These are phyloP conservation scores for Leptinotarsa tumamoca DNA, from an alignment of 2,888 invertebrate genomes.

Conservation along the genomic window DNA sequence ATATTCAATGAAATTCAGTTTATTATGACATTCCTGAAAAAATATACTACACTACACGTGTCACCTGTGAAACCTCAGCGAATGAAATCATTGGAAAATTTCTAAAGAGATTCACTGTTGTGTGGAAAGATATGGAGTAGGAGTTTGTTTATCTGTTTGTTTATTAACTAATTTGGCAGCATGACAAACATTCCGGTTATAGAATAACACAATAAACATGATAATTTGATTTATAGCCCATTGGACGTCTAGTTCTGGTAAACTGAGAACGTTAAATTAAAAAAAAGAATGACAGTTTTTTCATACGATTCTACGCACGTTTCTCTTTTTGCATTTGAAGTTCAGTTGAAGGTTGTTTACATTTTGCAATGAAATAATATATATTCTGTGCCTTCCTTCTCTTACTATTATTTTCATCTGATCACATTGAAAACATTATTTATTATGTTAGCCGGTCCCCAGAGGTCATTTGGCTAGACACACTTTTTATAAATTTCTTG, in stretches of 20 bases:
- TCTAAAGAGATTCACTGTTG: neutral
- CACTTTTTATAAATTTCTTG: neutral
- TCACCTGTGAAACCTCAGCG: slow-evolving; percentile 8
- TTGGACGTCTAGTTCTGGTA: neutral
- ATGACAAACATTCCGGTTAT: slow-evolving; percentile 7
- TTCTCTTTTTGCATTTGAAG: no score
- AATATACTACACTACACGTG: slow-evolving; percentile 17
- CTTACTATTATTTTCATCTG: no score
- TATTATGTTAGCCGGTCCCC: neutral
- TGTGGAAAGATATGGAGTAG: neutral
- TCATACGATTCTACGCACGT: no score
- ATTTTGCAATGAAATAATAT: no score
- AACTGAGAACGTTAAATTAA: neutral
- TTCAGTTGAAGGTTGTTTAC: no score
- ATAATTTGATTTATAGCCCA: neutral
- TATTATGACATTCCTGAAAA: slow-evolving; percentile 20
- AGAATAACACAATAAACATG: neutral
- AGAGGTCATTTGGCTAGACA: slow-evolving; percentile 10
- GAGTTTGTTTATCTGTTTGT: slow-evolving; percentile 14
- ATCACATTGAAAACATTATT: neutral
- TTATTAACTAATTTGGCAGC: slow-evolving; percentile 18
- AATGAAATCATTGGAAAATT: neutral
- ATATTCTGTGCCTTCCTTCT: no score
- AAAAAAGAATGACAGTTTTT: neutral
- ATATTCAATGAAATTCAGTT: slow-evolving; percentile 19